phyloP scores from a whole-genome alignment of 2,888 invertebrate genomes.

The Melangyna quadrimaculata region DNA sequence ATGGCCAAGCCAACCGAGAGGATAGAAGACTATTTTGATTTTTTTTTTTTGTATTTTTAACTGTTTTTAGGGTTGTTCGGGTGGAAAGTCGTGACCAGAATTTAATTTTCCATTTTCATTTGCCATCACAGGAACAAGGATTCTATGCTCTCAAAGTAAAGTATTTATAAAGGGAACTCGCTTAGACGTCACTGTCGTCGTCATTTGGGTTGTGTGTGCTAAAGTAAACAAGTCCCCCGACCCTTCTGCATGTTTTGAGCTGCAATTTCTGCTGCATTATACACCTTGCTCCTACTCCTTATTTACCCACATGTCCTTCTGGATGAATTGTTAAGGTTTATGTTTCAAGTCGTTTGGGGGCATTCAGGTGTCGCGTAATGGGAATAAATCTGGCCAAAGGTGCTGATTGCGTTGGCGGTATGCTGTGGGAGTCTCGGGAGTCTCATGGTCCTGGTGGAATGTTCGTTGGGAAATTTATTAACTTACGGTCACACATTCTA shows the following conservation, averaged over 20 bases:
- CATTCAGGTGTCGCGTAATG: constrained; percentile 45
- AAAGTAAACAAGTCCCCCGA: not conserved
- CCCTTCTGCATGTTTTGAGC: constrained; percentile 27
- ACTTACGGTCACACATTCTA: constrained; percentile 61
- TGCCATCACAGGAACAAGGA: constrained; percentile 24
- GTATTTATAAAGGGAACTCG: not conserved
- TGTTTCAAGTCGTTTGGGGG: constrained; percentile 30
- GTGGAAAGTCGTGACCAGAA: constrained; percentile 66
- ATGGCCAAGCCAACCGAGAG: constrained; percentile 23
- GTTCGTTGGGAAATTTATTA: constrained; percentile 62
- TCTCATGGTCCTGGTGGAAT: not conserved
- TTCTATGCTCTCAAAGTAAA: constrained; percentile 10
- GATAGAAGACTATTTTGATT: not conserved
- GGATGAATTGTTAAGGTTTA: constrained; percentile 13
- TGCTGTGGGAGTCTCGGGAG: not conserved
- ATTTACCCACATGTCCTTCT: not conserved
- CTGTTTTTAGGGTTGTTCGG: constrained; percentile 48
- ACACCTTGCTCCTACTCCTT: not conserved
- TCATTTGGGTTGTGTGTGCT: constrained; percentile 1
- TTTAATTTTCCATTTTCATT: constrained; percentile 55
- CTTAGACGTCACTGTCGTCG: constrained; percentile 23
- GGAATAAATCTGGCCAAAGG: constrained; percentile 66
- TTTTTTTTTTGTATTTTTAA: constrained; percentile 19
- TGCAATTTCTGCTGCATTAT: not conserved
- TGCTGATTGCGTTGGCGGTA: constrained; percentile 53